Evolutionary conservation across 1,140 invertebrate genomes (phyloP).

Genomic region (Leptestheria dahalacensis): DNA sequence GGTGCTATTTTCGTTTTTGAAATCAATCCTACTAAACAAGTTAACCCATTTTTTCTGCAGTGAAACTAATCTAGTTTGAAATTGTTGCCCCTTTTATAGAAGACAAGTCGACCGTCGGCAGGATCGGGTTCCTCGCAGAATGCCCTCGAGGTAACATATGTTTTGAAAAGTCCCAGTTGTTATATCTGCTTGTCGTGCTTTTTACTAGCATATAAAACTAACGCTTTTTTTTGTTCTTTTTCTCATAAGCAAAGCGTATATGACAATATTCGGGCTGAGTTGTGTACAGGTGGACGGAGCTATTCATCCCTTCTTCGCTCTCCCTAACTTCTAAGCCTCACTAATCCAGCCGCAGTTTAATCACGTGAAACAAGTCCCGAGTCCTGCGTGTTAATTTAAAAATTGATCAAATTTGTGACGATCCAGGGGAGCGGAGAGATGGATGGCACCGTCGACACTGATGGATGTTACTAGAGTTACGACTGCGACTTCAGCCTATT

Average conservation of each 20-base stretch:
- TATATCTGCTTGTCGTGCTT: not conserved
- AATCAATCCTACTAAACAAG: too few relatives aligned
- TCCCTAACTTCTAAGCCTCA: not conserved
- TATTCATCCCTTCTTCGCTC: not conserved
- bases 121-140: not conserved
- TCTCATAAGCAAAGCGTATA: too few relatives aligned
- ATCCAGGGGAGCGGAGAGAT: slow-evolving; percentile 1
- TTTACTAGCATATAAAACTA: not conserved
- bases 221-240: too few relatives aligned
- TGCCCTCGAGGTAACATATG: slow-evolving; percentile 1
- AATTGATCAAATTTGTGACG: not conserved
- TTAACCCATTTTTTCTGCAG: not conserved
- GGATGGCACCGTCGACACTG: slow-evolving; percentile 11
- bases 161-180: not conserved
- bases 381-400: not conserved
- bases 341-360: not conserved
- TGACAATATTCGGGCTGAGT: too few relatives aligned
- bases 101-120: slow-evolving; percentile 7
- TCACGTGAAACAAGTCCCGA: not conserved
- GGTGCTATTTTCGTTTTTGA: too few relatives aligned
- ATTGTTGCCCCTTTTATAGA: not conserved
- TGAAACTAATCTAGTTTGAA: not conserved
- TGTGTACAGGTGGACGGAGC: not conserved
- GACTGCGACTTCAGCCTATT: not conserved
- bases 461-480: slow-evolving; percentile 14